Conservation (phyloP, 1,140 invertebrate species). For the Drosophila sproati region DNA sequence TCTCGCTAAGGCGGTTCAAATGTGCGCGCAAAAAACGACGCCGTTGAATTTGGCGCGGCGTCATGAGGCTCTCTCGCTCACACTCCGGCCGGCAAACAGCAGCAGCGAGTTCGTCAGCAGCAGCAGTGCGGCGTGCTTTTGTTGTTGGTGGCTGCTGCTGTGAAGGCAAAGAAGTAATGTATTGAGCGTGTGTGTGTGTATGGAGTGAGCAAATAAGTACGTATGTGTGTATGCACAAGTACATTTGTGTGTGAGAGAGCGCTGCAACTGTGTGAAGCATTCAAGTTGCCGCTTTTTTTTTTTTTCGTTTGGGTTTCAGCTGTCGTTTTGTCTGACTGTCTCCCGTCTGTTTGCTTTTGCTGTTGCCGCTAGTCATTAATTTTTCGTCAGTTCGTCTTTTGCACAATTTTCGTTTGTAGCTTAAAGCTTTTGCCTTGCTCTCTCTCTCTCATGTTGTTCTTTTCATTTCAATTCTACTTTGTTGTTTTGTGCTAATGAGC, state of each 20-base stretch:
- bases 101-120: conserved; percentile 58
- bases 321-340: conserved; percentile 53
- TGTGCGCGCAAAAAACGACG: conserved; percentile 79
- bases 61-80: conserved; percentile 71
- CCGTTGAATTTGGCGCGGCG: conserved; percentile 80
- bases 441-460: conserved; percentile 6
- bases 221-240: conserved; percentile 27
- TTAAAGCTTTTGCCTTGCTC: conserved; percentile 45
- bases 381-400: conserved; percentile 46
- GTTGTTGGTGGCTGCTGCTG: conserved; percentile 42
- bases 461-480: background rate
- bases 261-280: conserved; percentile 53
- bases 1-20: conserved; percentile 42
- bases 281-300: conserved; percentile 76
- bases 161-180: conserved; percentile 56
- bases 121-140: conserved; percentile 21
- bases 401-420: conserved; percentile 56
- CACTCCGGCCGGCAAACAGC: conserved; percentile 76
- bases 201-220: conserved; percentile 71
- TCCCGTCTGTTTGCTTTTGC: conserved; percentile 54
- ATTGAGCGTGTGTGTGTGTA: conserved; percentile 48
- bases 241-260: conserved; percentile 19
- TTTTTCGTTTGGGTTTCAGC: conserved; percentile 52
- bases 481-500: conserved; percentile 54
- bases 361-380: conserved; percentile 40